These are phyloP conservation scores for Rhyzopertha dominica DNA, from an alignment of 1,140 invertebrate species.

Conservation along the genomic window DNA sequence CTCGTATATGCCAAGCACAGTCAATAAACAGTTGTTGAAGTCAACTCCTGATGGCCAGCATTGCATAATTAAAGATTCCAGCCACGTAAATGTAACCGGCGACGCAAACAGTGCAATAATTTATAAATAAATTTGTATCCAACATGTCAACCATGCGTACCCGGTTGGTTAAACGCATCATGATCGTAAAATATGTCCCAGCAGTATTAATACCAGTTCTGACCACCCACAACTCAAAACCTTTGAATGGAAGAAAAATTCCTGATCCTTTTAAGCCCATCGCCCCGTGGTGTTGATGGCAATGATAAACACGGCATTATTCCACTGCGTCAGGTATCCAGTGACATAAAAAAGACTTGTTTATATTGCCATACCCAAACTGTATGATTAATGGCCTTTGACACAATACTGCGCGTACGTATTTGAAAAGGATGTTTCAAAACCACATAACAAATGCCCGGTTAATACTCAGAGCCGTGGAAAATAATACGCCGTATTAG, in stretches of 20 bases:
- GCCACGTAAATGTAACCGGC: too few relatives aligned
- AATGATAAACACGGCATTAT: constrained; percentile 47
- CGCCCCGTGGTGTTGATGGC: constrained; percentile 45
- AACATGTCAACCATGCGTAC: too few relatives aligned
- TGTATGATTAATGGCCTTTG: constrained; percentile 41
- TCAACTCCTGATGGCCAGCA: too few relatives aligned
- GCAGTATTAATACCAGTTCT: constrained; percentile 2
- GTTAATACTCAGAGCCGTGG: constrained; percentile 18
- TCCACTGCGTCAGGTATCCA: constrained; percentile 45
- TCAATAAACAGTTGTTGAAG: too few relatives aligned
- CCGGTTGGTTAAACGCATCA: too few relatives aligned
- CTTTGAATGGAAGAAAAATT: constrained; percentile 35
- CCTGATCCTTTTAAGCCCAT: constrained; percentile 27
- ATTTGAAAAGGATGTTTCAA: constrained; percentile 30
- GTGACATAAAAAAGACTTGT: constrained; percentile 48
- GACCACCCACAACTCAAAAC: constrained; percentile 33
- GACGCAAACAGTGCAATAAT: too few relatives aligned
- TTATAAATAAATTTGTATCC: too few relatives aligned
- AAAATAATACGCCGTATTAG: constrained; percentile 5
- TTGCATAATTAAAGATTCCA: too few relatives aligned
- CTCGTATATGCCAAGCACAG: too few relatives aligned
- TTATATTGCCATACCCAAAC: constrained; percentile 43
- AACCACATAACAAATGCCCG: constrained; percentile 34
- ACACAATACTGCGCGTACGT: constrained; percentile 26
- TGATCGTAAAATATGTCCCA: too few relatives aligned